Percentiles rank a stretch among this genome's conserved stretches.
These are phyloP conservation scores for Rhinatrema bivittatum DNA, from an alignment of 2,797 vertebrate genomes.

Conservation along the genomic window DNA sequence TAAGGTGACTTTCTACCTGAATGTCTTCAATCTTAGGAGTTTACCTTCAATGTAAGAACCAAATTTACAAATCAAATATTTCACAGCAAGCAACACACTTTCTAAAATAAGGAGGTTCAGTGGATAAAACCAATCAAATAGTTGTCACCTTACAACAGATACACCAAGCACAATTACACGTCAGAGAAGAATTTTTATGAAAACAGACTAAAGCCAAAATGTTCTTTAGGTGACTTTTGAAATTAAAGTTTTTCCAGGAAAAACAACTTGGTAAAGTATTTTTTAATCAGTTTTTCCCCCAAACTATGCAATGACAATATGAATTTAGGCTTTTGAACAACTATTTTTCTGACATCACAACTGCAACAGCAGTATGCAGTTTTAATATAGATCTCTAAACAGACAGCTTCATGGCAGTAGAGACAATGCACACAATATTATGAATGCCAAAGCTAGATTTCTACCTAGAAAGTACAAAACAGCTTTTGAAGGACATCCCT, in stretches of 20 bases:
- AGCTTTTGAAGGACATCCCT: slow-evolving; percentile 53
- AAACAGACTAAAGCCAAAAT: slow-evolving; percentile 58
- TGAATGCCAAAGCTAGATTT: slow-evolving; percentile 63
- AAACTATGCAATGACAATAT: slow-evolving; percentile 37
- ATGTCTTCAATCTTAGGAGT: slow-evolving; percentile 65
- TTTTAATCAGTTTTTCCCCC: slow-evolving; percentile 45
- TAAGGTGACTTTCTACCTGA: slow-evolving; percentile 80
- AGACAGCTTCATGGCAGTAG: slow-evolving; percentile 55
- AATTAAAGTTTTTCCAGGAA: slow-evolving; percentile 42
- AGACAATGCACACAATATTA: slow-evolving; percentile 55
- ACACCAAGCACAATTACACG: slow-evolving; percentile 63
- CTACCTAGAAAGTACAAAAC: slow-evolving; percentile 59
- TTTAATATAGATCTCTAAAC: slow-evolving; percentile 57
- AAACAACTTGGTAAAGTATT: slow-evolving; percentile 52
- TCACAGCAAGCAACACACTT: slow-evolving; percentile 76
- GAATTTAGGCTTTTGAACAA: too few species aligned
- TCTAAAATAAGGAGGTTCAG: slow-evolving; percentile 62
- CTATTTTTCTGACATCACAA: slow-evolving; percentile 54
- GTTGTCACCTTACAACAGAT: slow-evolving; percentile 91
- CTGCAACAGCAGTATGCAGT: slow-evolving; percentile 55
- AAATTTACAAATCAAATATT: slow-evolving; percentile 74
- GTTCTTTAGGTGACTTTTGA: slow-evolving; percentile 58
- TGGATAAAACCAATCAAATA: slow-evolving; percentile 74
- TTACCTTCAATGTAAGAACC: slow-evolving; percentile 64
- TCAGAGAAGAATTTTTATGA: slow-evolving; percentile 43